Base-by-base conservation (phyloP, 2,797 vertebrate genomes). In the Gymnoscopelus braueri region DNA sequence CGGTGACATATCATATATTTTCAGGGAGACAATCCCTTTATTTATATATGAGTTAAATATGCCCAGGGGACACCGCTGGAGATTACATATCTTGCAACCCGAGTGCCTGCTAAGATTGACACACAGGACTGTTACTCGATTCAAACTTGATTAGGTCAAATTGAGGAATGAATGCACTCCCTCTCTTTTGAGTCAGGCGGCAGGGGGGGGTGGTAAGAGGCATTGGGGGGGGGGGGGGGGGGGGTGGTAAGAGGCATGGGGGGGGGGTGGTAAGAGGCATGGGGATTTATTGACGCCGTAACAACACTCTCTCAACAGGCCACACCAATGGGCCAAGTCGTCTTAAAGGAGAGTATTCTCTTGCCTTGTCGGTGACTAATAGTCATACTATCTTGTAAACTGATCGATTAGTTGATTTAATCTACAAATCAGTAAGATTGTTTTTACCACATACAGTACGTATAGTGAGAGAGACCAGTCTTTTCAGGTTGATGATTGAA, bases 1-100 rank as follows among this genome's bases (percentile, higher is more conserved):
- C 77, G 77, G 90, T 92, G 92, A 92, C 88, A 92, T 88, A 80
- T 90, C 85, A 90, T 93, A 91, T 93, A 93, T 93, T 89, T 93
- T 69, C 79, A 83, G 80, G 39, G 81, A 93, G 92, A 93, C 93
- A 93, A 93, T 94, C 90, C 80, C 82, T 90, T 89, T 94, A 92
- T 94, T 93, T 93, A 92, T 93, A 88, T 90, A 84, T 62, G 80
- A 91, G 84, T 92, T 91, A 92, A 93, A 93, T 88, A 93, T 92
- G 77, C 92, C 91, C 92, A 73, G 24, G 90, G 88, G 93, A 93
- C 83, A 78, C 57, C 15, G 14, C 8, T 79, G 75, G 77, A 89
- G 89, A 93, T 93, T 88, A 85, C 87, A 83, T 90, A 93, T 94
- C 92, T 19, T 93, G 90, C 89, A 93, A 89, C 80, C 74, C 59